These are phyloP conservation scores for Meliscaeva auricollis DNA, from an alignment of 2,888 invertebrate genomes.

Conservation along the genomic window DNA sequence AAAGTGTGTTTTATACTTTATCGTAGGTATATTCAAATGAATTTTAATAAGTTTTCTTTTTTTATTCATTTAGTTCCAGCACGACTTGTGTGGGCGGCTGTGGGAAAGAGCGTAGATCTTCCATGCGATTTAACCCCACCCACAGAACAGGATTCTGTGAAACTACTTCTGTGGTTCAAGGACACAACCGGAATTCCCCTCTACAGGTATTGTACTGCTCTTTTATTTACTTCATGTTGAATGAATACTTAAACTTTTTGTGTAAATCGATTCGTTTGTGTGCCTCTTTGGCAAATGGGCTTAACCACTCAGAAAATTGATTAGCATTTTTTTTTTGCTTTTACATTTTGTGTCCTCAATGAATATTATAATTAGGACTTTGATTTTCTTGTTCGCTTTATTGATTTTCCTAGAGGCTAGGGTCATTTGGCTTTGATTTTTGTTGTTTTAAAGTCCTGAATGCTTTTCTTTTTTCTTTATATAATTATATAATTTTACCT, in stretches of 20 bases:
- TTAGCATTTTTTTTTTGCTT: slow-evolving; percentile 27
- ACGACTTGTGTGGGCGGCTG: slow-evolving; percentile 90
- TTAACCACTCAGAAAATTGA: slow-evolving; percentile 42
- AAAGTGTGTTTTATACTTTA: slow-evolving; percentile 4
- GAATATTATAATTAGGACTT: slow-evolving; percentile 12
- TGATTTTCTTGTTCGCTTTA: slow-evolving; percentile 12
- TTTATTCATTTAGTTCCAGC: slow-evolving; percentile 86
- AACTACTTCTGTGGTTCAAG: slow-evolving; percentile 96
- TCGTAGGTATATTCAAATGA: slow-evolving; percentile 17
- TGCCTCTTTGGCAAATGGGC: slow-evolving; percentile 33
- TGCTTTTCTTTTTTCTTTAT: neutral
- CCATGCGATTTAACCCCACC: slow-evolving; percentile 93
- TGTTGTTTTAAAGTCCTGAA: neutral
- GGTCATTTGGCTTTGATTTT: neutral
- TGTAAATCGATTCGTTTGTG: slow-evolving; percentile 37
- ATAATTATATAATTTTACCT: no score
- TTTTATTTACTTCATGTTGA: slow-evolving; percentile 27
- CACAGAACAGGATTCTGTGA: slow-evolving; percentile 89
- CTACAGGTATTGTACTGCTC: slow-evolving; percentile 87
- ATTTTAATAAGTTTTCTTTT: slow-evolving; percentile 51
- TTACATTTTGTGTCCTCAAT: neutral
- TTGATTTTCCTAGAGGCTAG: neutral
- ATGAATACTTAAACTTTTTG: slow-evolving; percentile 37
- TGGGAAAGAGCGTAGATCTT: slow-evolving; percentile 90
- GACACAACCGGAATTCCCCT: slow-evolving; percentile 93